Percentiles rank a stretch among this genome's conserved stretches.
Conservation (phyloP, 2,113 vertebrate genomes). For the Melanotaenia duboulayi region DNA sequence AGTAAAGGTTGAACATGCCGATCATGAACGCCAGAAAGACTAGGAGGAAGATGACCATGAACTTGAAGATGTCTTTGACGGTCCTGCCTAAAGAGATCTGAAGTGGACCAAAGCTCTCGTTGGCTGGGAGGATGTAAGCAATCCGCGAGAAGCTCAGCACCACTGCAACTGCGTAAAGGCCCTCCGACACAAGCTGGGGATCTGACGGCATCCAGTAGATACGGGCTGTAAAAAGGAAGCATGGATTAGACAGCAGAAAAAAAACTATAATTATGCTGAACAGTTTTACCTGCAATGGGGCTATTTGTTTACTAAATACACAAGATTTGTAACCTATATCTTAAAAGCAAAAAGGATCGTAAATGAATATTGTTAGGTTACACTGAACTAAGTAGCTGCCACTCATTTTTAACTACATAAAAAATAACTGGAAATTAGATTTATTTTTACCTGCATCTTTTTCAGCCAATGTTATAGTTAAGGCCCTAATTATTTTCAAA, state of each 20-base stretch:
- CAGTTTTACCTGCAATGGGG: no score
- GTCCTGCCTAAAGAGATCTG: conserved; percentile 98
- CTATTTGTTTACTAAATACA: no score
- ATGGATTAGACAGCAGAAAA: not conserved
- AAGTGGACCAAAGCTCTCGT: conserved; percentile 96
- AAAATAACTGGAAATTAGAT: no score
- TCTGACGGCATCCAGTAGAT: conserved; percentile 93
- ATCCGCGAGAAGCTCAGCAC: conserved; percentile 98
- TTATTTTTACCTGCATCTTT: no score
- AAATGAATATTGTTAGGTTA: no score
- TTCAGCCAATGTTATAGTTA: no score
- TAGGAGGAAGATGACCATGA: conserved; percentile 99
- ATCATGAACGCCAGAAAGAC: conserved; percentile 99
- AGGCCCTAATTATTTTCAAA: no score
- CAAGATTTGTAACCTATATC: no score
- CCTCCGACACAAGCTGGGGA: conserved; percentile 97
- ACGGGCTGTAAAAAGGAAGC: conserved; percentile 82
- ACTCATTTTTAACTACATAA: no score
- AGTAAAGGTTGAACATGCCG: conserved; percentile 99
- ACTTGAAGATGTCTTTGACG: conserved; percentile 98
- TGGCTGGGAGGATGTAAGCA: conserved; percentile 96
- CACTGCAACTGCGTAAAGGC: conserved; percentile 95
- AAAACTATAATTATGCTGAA: no score
- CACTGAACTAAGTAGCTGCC: no score
- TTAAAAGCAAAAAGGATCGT: no score